Base-by-base conservation (phyloP, 2,888 invertebrate species). In the Nomada goodeniana region DNA sequence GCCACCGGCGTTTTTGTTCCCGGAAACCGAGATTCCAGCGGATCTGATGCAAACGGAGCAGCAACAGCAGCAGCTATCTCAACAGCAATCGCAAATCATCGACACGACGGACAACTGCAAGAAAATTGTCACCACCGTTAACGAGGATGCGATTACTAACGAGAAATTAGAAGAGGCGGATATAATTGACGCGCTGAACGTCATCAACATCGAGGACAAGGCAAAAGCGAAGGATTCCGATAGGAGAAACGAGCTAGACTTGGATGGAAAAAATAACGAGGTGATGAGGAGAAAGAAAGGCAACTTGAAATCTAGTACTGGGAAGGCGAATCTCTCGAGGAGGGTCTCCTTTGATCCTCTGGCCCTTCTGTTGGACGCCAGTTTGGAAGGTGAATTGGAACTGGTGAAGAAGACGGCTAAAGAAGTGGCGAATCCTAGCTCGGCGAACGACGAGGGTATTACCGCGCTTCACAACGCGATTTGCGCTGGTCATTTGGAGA, bases 381-480 rank as follows among this genome's bases (percentile, higher is more conserved):
- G 99, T 90, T 95, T 99, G 86, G 99, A 99, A 94, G 99, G 99
- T 59, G 99, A 99, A 94, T 95, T 99, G 92, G 99, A 99, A 92
- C 95, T 99, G 86, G 99, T 99, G 55, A 98, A 97, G 94, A 98
- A 98, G 94, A 99, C 99, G 67, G 98, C 99, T 80, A 96, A 97
- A 93, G 97, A 98, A 96, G 97, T 99, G 86, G 96, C 98, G 88
- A 98, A 99, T 95, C 98, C 99, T 55, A 99, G 99, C 94, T 98
- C 98, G 74, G 98, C 99, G 79, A 99, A 99, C 94, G 99, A 99
- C 94, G 99, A 99, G 94, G 99, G 99, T 73, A 99, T 99, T 92
- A 99, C 99, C 0, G 99, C 99, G 57, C 95, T 99, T 80, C 99
- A 99, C 95, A 99, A 99, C 94, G 99, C 99, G 89, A 99, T 99